Evolutionary conservation across 2,113 vertebrate genomes (phyloP), one percentile per base, ranked within the genome.

Genomic region (Chaetura pelagica): DNA sequence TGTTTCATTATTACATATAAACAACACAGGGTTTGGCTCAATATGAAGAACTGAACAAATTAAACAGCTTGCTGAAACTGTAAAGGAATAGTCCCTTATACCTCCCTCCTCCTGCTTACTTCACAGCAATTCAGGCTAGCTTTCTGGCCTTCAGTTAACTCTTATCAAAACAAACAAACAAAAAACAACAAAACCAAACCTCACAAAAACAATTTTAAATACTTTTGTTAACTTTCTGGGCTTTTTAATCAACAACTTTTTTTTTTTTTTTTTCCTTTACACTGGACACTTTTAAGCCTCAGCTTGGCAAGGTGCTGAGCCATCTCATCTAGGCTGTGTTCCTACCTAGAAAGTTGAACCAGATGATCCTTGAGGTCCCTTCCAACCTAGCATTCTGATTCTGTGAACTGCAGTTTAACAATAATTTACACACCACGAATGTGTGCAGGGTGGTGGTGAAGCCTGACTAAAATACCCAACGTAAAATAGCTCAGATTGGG

Each of bases 391-490:
- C 46, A 48, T 48, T 48, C 46, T 48, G 21, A 48, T 48, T 48
- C 19, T 48, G 21, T 21, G n/a, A 81, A 17, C 5, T 32, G 42
- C 12, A 58, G 9, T 40, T 59, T 72, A 82, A 27, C 12, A 9
- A 46, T 19, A 62, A 55, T 51, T 91, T 68, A 38, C 15, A 58
- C 6, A 32, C 11, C 10, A 29, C 3, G 2, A 4, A 6, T 0
- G 0, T 8, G 6, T 10, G 22, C 3, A 10, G 8, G n/a, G 16
- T 2, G 16, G 27, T 48, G 46, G 4, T 48, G 46, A 48, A 48
- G 19, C 8, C 30, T 55, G 32, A 61, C 26, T 74, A 12, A 3
- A 3, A 2, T 14, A 26, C 2, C 12, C 3, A 2, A 10, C 7
- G 11, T 46, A 63, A 52, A 64, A 61, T 3, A 23, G 9, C 15